Evolutionary conservation across 2,113 vertebrate genomes (phyloP).

Genomic region (Lates calcarifer): DNA sequence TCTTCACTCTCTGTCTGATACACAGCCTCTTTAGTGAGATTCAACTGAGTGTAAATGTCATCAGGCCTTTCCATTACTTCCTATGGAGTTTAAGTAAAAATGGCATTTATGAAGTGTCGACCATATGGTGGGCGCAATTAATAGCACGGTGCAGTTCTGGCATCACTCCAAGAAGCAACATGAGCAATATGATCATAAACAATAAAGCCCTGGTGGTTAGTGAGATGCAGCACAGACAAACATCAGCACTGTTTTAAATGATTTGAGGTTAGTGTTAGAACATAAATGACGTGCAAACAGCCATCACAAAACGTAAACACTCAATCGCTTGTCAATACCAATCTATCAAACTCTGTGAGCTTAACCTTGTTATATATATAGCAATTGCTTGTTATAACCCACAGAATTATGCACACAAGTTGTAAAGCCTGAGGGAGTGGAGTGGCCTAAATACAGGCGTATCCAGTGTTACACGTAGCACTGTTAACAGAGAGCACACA

Average conservation of each 20-base stretch:
- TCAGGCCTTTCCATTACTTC: conserved; percentile 38
- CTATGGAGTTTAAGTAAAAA: conserved; percentile 49
- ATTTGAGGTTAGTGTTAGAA: not conserved
- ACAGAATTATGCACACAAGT: conserved; percentile 74
- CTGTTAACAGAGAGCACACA: conserved; percentile 59
- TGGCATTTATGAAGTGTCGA: conserved; percentile 27
- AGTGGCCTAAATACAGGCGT: conserved; percentile 81
- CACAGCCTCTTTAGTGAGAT: conserved; percentile 44
- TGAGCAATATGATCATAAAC: conserved; percentile 9
- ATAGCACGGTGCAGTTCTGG: conserved; percentile 29
- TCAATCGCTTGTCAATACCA: conserved; percentile 52
- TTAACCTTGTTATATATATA: conserved; percentile 68
- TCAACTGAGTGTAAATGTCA: conserved; percentile 61
- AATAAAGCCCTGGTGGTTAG: conserved; percentile 12
- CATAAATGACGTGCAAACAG: not conserved
- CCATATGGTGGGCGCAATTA: conserved; percentile 52
- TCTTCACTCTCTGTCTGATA: conserved; percentile 32
- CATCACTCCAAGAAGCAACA: conserved; percentile 28
- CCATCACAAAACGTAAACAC: not conserved
- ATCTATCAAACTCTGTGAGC: conserved; percentile 41
- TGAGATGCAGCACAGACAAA: conserved; percentile 6
- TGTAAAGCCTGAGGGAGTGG: conserved; percentile 74
- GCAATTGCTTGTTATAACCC: conserved; percentile 59
- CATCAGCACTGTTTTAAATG: not conserved
- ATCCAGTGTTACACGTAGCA: conserved; percentile 64